Percentiles rank a stretch among this genome's conserved stretches.
Evolutionary conservation across 2,888 invertebrate genomes (phyloP).

Genomic region (Tupiocoris notatus): DNA sequence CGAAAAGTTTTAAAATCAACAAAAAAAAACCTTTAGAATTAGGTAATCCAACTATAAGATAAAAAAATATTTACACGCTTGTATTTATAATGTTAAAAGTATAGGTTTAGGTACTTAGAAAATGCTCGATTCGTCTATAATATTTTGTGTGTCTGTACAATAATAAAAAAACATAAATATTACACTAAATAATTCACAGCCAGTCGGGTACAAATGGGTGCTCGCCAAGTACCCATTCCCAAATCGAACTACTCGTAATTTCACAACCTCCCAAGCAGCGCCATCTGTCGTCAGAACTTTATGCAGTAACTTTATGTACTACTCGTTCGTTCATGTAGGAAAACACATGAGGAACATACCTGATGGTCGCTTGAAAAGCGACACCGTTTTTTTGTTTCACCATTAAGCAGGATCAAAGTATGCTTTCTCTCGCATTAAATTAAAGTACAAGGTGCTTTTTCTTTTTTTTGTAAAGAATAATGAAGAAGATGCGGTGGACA

Average conservation of each 20-base stretch:
- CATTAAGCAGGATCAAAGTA: too few species aligned
- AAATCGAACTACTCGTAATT: not conserved
- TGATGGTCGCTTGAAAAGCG: too few species aligned
- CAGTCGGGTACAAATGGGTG: constrained; percentile 35
- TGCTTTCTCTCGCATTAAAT: too few species aligned
- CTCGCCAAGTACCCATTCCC: constrained; percentile 26
- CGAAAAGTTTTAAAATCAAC: not conserved
- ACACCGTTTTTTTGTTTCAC: too few species aligned
- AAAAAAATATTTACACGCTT: not conserved
- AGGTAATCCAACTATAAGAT: not conserved
- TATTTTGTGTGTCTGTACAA: constrained; percentile 29
- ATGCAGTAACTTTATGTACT: too few species aligned
- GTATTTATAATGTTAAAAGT: constrained; percentile 9
- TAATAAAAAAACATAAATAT: constrained; percentile 31
- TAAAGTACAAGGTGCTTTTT: too few species aligned
- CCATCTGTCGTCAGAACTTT: not conserved
- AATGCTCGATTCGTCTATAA: not conserved
- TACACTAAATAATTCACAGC: constrained; percentile 41
- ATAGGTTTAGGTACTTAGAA: constrained; percentile 8
- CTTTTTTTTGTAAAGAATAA: too few species aligned
- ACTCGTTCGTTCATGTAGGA: too few species aligned
- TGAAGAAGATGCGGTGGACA: too few species aligned
- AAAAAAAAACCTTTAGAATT: not conserved
- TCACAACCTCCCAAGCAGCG: constrained; percentile 26
- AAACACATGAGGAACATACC: too few species aligned